Evolutionary conservation across 2,797 vertebrate genomes (phyloP), one percentile per base, ranked within the genome.

Genomic region (Lagodon rhomboides): DNA sequence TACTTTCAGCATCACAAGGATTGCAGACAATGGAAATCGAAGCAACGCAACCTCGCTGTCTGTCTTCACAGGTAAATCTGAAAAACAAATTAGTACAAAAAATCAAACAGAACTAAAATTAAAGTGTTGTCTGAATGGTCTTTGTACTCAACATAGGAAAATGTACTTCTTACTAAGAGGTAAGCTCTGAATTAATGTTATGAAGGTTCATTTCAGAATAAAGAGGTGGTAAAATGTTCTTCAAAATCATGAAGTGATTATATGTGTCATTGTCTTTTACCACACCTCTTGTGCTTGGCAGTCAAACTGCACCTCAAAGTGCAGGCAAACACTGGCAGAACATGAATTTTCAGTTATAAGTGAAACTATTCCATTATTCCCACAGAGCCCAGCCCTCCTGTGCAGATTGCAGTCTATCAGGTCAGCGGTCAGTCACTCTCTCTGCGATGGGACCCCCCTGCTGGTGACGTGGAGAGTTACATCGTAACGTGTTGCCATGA

Each of bases 41-140:
- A 78, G 80, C 22, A 18, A 59, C 69, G 63, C 64, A 18, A 49
- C 59, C 1, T 56, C 5, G 4, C 18, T 81, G 1, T 41, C 15
- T 30, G 60, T 75, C 43, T 71, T 50, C 12, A 77, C 80, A 77
- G 84, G 76, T 80, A 69, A 80, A 61, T 47, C 4, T 69, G 8
- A 22, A 22, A 63, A 12, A 51, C 15, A 53, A 41, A 25, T 27
- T 0, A 23, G 12, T 7, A 34, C 13, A 8, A 43, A 12, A 15
- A 1, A 55, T 25, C 12, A 55, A 22, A 3, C 2, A 58, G 12
- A 34, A 6, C 30, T 34, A 34, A 7, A 34, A 34, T 6, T 34
- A 69, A 22, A 58, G 6, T 59, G 10, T 50, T 62, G 3, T 53
- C 56, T 61, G 47, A n/a, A 62, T 62, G 27, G 5, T 38, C 12